Evolutionary conservation across 1,140 invertebrate species (phyloP).

Genomic region (Drosophila orena): DNA sequence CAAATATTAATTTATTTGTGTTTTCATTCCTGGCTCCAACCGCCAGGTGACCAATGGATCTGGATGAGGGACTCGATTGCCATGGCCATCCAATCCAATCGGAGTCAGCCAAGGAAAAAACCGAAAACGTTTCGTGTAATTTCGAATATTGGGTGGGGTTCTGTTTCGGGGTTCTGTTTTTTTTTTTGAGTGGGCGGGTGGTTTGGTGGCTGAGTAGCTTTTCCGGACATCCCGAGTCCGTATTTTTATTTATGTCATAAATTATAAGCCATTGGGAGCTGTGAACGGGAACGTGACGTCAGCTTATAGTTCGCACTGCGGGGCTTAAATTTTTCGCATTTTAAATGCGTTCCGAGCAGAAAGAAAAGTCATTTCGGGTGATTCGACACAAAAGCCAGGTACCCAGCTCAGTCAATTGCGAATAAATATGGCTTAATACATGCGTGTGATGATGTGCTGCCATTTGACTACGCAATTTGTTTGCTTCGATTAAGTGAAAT

Average conservation of each 20-base stretch:
- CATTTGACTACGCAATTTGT: slow-evolving; percentile 35
- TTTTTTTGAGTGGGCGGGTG: not conserved
- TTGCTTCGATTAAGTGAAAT: slow-evolving; percentile 24
- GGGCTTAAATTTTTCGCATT: slow-evolving; percentile 63
- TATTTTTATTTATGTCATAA: slow-evolving; percentile 83
- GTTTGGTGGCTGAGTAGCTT: slow-evolving; percentile 18
- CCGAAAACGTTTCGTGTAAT: slow-evolving; percentile 58
- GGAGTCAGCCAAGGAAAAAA: slow-evolving; percentile 50
- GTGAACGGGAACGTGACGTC: slow-evolving; percentile 69
- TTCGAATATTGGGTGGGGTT: slow-evolving; percentile 32
- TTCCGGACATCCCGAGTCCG: slow-evolving; percentile 40
- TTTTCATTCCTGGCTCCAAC: slow-evolving; percentile 72
- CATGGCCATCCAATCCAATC: slow-evolving; percentile 65
- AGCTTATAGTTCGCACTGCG: slow-evolving; percentile 59
- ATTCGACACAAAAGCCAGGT: slow-evolving; percentile 45
- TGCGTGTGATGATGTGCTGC: slow-evolving; percentile 37
- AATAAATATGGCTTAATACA: slow-evolving; percentile 49
- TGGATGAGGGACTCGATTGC: slow-evolving; percentile 24
- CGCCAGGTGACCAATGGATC: slow-evolving; percentile 68
- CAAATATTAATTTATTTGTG: slow-evolving; percentile 83
- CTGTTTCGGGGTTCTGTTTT: not conserved
- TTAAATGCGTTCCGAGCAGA: slow-evolving; percentile 61
- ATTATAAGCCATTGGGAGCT: slow-evolving; percentile 82
- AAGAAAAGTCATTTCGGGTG: slow-evolving; percentile 62
- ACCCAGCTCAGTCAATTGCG: slow-evolving; percentile 28